phyloP scores from a whole-genome alignment of 2,113 vertebrate species.

The Nestor notabilis region DNA sequence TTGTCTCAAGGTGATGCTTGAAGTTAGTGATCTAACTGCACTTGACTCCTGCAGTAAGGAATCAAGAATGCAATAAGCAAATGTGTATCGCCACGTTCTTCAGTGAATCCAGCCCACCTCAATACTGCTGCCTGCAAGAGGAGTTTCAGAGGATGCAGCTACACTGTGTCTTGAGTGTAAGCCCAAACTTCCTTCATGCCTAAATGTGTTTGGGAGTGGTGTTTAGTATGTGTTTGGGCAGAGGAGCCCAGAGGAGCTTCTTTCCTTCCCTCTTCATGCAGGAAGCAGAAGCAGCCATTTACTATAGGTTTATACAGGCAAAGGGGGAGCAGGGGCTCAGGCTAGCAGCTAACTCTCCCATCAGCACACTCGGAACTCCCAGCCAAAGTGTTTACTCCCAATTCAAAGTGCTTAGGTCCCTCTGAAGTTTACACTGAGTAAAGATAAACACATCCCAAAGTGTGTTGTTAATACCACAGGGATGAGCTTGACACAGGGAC shows the following conservation, averaged over 20 bases:
- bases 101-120: not conserved
- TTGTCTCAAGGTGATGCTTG: not conserved
- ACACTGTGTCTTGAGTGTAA: not conserved
- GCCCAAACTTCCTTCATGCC: not conserved
- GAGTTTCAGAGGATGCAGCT: not conserved
- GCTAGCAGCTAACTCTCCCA: not conserved
- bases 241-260: not conserved
- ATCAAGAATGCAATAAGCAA: not conserved
- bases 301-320: not conserved
- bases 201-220: not conserved
- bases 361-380: not conserved
- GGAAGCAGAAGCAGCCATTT: not conserved
- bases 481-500: not conserved
- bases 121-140: not conserved
- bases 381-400: not conserved
- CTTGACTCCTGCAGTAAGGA: not conserved
- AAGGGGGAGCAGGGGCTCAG: not conserved
- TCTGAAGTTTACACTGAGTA: not conserved
- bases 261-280: not conserved
- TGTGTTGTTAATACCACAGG: not conserved
- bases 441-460: not conserved
- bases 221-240: not conserved
- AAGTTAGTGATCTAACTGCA: not conserved
- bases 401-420: not conserved
- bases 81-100: not conserved